A percentile compares a stretch with the other conserved stretches of the same genome.
Conservation (phyloP, 2,113 vertebrate species). For the Cryptomyrus ogoouensis region DNA sequence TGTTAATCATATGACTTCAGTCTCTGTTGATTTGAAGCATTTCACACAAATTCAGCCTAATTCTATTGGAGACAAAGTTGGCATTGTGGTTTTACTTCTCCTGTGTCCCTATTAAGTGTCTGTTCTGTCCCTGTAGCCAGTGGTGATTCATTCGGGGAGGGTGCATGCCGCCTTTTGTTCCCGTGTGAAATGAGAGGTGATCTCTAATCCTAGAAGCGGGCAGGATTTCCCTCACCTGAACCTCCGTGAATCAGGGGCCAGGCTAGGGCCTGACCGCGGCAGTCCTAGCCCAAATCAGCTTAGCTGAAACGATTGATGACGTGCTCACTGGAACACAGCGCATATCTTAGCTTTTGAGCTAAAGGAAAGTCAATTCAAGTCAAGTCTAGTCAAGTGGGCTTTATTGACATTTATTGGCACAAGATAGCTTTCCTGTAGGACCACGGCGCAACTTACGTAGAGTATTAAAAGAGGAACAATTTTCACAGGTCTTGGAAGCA, state of each 20-base stretch:
- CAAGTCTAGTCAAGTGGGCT: neutral
- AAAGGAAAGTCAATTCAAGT: neutral
- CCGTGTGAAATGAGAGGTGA: neutral
- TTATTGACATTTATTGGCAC: neutral
- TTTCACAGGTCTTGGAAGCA: neutral
- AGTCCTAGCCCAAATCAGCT: neutral
- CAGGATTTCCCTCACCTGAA: constrained; percentile 14
- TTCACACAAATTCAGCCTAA: neutral
- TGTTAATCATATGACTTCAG: constrained; percentile 7
- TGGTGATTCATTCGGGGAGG: neutral
- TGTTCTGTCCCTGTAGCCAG: neutral
- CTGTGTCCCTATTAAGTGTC: neutral
- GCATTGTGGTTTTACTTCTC: neutral
- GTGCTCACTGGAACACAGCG: neutral
- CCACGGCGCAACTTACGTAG: neutral
- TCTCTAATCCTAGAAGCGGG: constrained; percentile 6
- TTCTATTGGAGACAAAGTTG: neutral
- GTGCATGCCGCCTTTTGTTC: neutral
- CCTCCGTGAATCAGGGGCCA: neutral
- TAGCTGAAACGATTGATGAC: neutral
- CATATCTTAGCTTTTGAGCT: neutral
- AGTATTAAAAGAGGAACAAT: neutral
- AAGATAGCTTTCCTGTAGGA: neutral
- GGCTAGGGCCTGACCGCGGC: neutral
- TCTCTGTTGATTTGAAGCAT: constrained; percentile 3